phyloP scores from a whole-genome alignment of 2,888 invertebrate genomes.

The Acronicta psi region DNA sequence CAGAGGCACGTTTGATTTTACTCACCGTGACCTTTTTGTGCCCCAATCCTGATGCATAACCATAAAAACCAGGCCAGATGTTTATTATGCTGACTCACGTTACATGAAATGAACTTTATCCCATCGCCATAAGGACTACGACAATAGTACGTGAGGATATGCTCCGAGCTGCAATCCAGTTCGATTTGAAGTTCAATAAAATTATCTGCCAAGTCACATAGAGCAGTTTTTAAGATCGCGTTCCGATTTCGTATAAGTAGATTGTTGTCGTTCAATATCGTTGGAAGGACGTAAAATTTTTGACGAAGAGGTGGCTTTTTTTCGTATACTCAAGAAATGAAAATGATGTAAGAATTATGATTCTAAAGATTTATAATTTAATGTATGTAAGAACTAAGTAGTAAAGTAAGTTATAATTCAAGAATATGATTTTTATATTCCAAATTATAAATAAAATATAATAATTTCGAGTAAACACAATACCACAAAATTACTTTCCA shows the following conservation, averaged over 20 bases:
- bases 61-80: constrained; percentile 75
- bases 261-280: constrained; percentile 31
- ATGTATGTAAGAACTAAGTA: too few species aligned
- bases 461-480: background rate
- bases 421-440: too few species aligned
- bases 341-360: background rate
- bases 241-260: constrained; percentile 39
- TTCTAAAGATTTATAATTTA: background rate
- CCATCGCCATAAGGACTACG: constrained; percentile 28
- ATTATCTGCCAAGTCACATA: constrained; percentile 59
- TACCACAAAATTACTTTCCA: background rate
- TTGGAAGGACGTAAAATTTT: constrained; percentile 21
- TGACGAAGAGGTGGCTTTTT: background rate
- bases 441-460: background rate
- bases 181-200: constrained; percentile 59
- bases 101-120: constrained; percentile 52
- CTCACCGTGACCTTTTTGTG: constrained; percentile 68
- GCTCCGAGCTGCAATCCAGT: constrained; percentile 55
- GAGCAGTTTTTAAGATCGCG: constrained; percentile 46
- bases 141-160: constrained; percentile 58
- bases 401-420: too few species aligned
- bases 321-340: background rate
- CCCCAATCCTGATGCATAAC: constrained; percentile 67
- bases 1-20: constrained; percentile 31
- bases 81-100: constrained; percentile 79